Percentiles rank a stretch among this genome's conserved stretches.
phyloP scores from a whole-genome alignment of 2,888 invertebrate genomes.

The Caenorhabditis japonica region DNA sequence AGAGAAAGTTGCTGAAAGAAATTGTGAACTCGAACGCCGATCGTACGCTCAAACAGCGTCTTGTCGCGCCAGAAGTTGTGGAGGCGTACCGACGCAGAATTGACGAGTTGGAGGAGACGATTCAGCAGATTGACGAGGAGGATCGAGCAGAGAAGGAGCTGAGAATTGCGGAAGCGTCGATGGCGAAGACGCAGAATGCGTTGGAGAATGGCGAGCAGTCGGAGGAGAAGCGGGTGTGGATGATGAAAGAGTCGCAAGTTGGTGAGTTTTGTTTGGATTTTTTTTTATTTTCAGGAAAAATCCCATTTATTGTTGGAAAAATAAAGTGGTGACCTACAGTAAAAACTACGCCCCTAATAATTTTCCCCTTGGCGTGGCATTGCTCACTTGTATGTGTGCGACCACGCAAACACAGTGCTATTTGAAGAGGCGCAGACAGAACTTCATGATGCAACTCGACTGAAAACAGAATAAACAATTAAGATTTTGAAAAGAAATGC shows the following conservation, averaged over 20 bases:
- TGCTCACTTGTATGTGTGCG: no score
- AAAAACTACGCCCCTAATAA: no score
- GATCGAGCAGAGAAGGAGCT: conserved; percentile 84
- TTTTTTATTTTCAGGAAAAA: no score
- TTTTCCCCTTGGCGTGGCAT: no score
- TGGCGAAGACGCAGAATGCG: conserved; percentile 59
- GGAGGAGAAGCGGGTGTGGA: conserved; percentile 62
- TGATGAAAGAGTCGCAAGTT: conserved; percentile 61
- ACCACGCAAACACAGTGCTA: no score
- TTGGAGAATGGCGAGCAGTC: conserved; percentile 56
- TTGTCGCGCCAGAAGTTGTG: conserved; percentile 83
- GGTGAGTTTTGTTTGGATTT: conserved; percentile 40
- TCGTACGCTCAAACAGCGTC: conserved; percentile 69
- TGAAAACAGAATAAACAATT: no score
- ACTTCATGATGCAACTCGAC: no score
- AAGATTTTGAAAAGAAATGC: conserved; percentile 9
- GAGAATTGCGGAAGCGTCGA: conserved; percentile 60
- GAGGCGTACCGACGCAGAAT: conserved; percentile 88
- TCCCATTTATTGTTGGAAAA: no score
- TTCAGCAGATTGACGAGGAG: conserved; percentile 87
- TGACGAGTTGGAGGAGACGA: conserved; percentile 85
- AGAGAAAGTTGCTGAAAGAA: conserved; percentile 90
- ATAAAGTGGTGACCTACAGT: no score
- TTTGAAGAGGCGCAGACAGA: no score
- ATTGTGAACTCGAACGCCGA: conserved; percentile 81